Conservation (phyloP, 2,113 vertebrate genomes). For the Melanerpes formicivorus region DNA sequence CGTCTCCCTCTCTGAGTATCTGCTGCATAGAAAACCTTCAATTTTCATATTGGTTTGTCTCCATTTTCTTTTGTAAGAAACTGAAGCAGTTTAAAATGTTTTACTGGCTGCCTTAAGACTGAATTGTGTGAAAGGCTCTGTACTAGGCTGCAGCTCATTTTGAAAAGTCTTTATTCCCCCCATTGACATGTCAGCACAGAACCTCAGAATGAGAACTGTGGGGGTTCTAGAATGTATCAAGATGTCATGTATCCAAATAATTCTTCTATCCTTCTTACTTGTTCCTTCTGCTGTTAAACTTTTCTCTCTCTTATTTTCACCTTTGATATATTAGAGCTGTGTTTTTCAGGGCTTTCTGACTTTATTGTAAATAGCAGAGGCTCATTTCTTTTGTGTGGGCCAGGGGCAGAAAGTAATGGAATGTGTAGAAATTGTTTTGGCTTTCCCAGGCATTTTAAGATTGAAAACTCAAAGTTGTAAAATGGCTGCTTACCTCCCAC, state of each 20-base stretch:
- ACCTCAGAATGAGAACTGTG: not conserved
- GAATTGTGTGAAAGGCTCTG: not conserved
- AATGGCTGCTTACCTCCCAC: not conserved
- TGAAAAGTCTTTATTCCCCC: not conserved
- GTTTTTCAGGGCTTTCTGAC: not conserved
- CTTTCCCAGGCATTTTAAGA: not conserved
- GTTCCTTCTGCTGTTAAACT: not conserved
- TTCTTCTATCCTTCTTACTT: not conserved
- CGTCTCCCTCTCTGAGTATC: not conserved
- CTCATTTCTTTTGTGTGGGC: not conserved
- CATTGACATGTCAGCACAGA: rapidly evolving
- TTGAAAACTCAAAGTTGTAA: not conserved
- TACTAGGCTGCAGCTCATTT: not conserved
- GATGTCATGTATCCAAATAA: not conserved
- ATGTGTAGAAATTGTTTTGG: not conserved
- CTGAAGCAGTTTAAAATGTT: not conserved
- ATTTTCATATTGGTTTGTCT: not conserved
- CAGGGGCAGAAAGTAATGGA: not conserved
- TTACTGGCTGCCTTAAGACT: not conserved
- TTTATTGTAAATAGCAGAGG: not conserved
- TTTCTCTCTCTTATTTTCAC: not conserved
- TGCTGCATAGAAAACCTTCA: not conserved
- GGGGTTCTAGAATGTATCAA: not conserved
- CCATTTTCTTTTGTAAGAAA: not conserved
- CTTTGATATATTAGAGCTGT: not conserved